Base-by-base conservation (phyloP, 2,113 vertebrate genomes). In the Motacilla alba region DNA sequence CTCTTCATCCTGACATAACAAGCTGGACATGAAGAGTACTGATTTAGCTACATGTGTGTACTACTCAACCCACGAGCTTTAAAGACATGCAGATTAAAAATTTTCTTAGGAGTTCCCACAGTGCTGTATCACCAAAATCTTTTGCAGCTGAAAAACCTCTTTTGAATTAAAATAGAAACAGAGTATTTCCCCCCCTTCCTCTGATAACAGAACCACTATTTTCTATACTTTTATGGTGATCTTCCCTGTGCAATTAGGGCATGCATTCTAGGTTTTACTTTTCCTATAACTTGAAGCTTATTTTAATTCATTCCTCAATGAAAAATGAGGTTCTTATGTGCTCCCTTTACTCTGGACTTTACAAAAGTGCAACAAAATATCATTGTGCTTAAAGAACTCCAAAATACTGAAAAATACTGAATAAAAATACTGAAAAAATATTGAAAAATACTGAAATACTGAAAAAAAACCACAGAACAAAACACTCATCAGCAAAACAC, bases 171-270 rank as follows among this genome's bases (percentile, higher is more conserved):
- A 84, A 76, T 43, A 86, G 12, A 50, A 46, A 59, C 59, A 49
- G 28, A 78, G 17, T 9, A 44, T 15, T n/a, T 33, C 3, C 2
- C 1, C 8, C 2, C 4, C 35, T 35, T 33, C 15, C 22, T 50
- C 9, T 63, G 17, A 64, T 60, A 63, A 59, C 13, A 46, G 4
- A 53, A 4, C 0, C 9, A 55, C 43, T 75, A 30, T 78, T 91
- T 91, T 82, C 33, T 39, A 11, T 16, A 18, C 4, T 63, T 70
- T 82, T 33, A 44, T 72, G 15, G 11, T 82, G 30, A 35, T 33
- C 24, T 87, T 84, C 11, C 33, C 5, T 1, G 0, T 56, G 17
- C 10, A 76, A n/a, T 37, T 41, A 91, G 13, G 13, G 4, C 4
- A 33, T 33, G 5, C 15, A 70, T 62, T 78, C 47, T 70, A 66